These are phyloP conservation scores for Papilio protenor DNA, from an alignment of 2,888 invertebrate genomes.

Conservation along the genomic window DNA sequence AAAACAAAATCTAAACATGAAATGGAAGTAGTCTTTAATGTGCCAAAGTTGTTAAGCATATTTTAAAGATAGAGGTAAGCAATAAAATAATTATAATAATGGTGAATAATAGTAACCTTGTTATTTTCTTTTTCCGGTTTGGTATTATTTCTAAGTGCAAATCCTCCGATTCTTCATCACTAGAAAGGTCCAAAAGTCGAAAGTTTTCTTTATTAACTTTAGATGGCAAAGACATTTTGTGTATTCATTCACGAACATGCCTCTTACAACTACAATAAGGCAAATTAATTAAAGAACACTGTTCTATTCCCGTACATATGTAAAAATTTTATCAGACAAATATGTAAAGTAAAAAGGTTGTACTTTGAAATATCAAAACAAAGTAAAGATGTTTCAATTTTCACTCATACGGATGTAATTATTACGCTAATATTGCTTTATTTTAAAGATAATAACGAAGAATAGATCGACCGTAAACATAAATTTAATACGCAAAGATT, in stretches of 20 bases:
- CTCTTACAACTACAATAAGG: conserved; percentile 52
- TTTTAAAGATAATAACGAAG: background rate
- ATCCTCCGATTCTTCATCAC: conserved; percentile 85
- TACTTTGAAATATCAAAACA: conserved; percentile 24
- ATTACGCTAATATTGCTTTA: background rate
- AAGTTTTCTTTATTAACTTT: conserved; percentile 86
- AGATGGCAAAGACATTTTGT: conserved; percentile 72
- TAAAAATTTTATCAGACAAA: conserved; percentile 13
- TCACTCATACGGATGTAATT: background rate
- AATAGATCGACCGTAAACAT: background rate
- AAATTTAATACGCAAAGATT: background rate
- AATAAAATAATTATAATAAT: background rate
- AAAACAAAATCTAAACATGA: no score
- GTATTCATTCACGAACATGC: conserved; percentile 60
- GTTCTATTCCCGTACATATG: conserved; percentile 8
- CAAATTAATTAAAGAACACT: conserved; percentile 10
- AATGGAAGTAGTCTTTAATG: no score
- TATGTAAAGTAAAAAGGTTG: conserved; percentile 17
- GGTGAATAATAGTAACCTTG: conserved; percentile 67
- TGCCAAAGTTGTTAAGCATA: background rate
- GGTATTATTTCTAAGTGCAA: conserved; percentile 85
- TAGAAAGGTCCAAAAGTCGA: conserved; percentile 85
- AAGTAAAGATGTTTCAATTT: background rate
- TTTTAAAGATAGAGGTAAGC: background rate
- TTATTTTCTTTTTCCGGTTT: conserved; percentile 83